A percentile compares a stretch with the other conserved stretches of the same genome.
Conservation (phyloP, 2,113 vertebrate genomes). For the Ciconia boyciana region DNA sequence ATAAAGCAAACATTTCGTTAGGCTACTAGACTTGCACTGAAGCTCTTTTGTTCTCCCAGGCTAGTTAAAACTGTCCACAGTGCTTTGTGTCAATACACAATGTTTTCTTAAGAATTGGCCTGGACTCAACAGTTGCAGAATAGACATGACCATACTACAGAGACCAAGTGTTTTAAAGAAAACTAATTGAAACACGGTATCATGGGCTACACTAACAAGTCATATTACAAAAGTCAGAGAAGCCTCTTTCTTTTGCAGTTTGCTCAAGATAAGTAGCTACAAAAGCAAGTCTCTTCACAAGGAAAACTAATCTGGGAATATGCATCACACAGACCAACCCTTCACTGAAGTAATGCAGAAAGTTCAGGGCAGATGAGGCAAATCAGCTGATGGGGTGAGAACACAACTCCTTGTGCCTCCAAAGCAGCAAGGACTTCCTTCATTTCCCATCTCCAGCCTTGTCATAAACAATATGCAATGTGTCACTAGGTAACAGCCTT, state of each 20-base stretch:
- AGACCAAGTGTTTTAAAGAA: not conserved
- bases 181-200: not conserved
- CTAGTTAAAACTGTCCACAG: not conserved
- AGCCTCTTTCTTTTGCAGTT: not conserved
- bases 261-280: not conserved
- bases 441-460: not conserved
- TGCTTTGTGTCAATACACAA: not conserved
- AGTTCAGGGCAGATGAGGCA: not conserved
- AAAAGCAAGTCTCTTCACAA: not conserved
- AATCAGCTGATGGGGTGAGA: not conserved
- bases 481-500: not conserved
- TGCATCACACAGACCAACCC: not conserved
- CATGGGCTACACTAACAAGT: not conserved
- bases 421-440: not conserved
- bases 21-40: not conserved
- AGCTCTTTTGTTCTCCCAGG: not conserved
- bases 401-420: not conserved
- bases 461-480: not conserved
- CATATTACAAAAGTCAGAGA: not conserved
- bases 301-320: not conserved
- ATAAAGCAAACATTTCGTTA: not conserved
- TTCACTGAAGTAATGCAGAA: not conserved
- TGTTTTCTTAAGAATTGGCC: not conserved
- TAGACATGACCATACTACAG: rapidly evolving
- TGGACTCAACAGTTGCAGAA: not conserved